A percentile compares a stretch with the other conserved stretches of the same genome.
phyloP scores from a whole-genome alignment of 2,888 invertebrate genomes.

The Taenaris catops region DNA sequence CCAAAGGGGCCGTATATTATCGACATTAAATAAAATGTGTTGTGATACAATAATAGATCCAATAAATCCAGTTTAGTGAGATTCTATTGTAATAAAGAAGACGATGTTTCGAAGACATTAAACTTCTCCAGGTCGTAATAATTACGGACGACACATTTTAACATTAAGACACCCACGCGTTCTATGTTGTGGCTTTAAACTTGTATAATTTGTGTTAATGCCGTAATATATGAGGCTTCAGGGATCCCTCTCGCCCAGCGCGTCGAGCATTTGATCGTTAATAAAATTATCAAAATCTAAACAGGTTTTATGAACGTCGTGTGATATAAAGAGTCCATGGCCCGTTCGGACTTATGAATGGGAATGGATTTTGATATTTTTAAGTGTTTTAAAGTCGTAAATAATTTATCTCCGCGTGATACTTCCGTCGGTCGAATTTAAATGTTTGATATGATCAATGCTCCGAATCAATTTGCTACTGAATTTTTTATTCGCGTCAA shows the following conservation, averaged over 20 bases:
- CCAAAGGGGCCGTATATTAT: constrained; percentile 35
- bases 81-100: constrained; percentile 72
- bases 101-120: constrained; percentile 73
- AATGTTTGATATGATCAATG: constrained; percentile 58
- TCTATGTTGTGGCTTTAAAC: constrained; percentile 74
- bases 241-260: constrained; percentile 50
- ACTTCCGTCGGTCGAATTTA: constrained; percentile 71
- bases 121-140: constrained; percentile 73
- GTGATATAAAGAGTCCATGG: constrained; percentile 52
- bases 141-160: constrained; percentile 78
- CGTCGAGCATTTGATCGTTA: constrained; percentile 71
- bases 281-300: constrained; percentile 80
- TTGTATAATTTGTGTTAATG: constrained; percentile 80
- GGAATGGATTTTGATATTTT: constrained; percentile 75
- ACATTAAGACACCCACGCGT: constrained; percentile 74
- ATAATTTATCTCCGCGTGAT: constrained; percentile 75
- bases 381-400: constrained; percentile 75
- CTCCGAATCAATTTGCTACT: constrained; percentile 62
- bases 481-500: constrained; percentile 58
- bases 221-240: constrained; percentile 75
- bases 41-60: constrained; percentile 56
- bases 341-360: constrained; percentile 71
- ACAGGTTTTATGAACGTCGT: constrained; percentile 73
- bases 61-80: constrained; percentile 60
- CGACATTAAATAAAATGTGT: constrained; percentile 51